Base-by-base conservation (phyloP, 2,113 vertebrate species). In the Reinhardtius hippoglossoides region DNA sequence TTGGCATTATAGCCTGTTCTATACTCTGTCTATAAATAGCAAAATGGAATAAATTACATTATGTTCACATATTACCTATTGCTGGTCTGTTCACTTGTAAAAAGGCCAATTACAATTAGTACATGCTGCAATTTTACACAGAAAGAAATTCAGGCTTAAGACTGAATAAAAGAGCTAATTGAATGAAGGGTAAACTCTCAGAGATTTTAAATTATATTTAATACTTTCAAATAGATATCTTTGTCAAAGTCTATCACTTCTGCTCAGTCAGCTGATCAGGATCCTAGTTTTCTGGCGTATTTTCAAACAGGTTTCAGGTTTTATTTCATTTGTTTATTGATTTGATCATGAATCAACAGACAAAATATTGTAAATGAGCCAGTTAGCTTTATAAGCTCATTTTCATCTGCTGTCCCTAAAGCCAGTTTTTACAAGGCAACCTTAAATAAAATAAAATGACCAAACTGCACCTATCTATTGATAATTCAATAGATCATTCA, bases 1-100 rank as follows among this genome's bases (percentile, higher is more conserved):
- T 46, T 59, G 27, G 18, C 26, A 58, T 50, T 72, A 68, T 9
- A 42, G 13, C 16, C 8, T 70, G 23, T 5, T 66, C 13, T 50
- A 7, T 31, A 31, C 31, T 31, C 31, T 31, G 31, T 31, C 31
- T 31, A 54, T 81, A 67, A 63, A 71, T 14, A 3, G 9, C 21
- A 12, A 18, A 73, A 78, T 59, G 4, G 68, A 35, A 71, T n/a
- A 48, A 16, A 68, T 67, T 21, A 13, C 35, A 76, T 68, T 15
- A 71, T 24, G 15, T 15, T 67, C 20, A 15, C 21, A 40, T 50
- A 31, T 71, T 58, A 66, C 8, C 44, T 12, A 24, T 8, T 60
- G 26, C 44, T 58, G 23, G 20, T 71, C 62, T 40, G 7, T 24
- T 71, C 23, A 68, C 12, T 1, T 10, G 4, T 5, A 15, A 57